These are phyloP conservation scores for Pitta sordida DNA, from an alignment of 2,113 vertebrate species.

Conservation along the genomic window DNA sequence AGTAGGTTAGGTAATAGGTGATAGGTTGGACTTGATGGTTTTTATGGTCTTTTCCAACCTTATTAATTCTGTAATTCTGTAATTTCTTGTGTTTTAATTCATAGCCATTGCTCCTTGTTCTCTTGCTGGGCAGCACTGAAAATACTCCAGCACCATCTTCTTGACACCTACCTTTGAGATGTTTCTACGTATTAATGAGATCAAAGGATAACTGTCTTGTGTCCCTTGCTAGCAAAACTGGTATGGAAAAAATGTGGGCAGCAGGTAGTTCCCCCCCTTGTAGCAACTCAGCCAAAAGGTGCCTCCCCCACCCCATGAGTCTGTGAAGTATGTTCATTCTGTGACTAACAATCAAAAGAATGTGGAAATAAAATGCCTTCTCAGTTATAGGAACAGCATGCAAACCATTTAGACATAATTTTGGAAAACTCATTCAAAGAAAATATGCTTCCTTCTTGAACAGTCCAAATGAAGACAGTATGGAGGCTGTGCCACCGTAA, in stretches of 20 bases:
- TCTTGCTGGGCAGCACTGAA: accelerated
- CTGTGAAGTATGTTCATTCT: background rate
- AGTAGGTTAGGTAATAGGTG: too few species aligned
- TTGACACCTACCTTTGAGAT: background rate
- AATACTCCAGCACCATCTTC: background rate
- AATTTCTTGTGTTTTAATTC: background rate
- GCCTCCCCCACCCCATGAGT: too few species aligned
- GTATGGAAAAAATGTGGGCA: background rate
- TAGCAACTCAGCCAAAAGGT: background rate
- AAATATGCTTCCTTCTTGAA: background rate
- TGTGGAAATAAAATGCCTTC: background rate
- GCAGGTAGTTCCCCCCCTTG: background rate
- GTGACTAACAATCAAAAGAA: background rate
- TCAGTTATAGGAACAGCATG: background rate
- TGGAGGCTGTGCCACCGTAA: background rate
- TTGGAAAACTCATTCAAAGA: background rate
- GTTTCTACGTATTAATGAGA: background rate
- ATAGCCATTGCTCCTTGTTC: background rate
- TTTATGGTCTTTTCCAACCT: too few species aligned
- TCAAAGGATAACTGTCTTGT: accelerated
- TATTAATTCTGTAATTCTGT: too few species aligned
- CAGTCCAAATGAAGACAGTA: background rate
- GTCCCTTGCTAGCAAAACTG: background rate
- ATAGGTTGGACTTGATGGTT: too few species aligned
- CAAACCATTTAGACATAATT: background rate